phyloP scores from a whole-genome alignment of 2,797 vertebrate genomes.

The Pangasius krempfi region DNA sequence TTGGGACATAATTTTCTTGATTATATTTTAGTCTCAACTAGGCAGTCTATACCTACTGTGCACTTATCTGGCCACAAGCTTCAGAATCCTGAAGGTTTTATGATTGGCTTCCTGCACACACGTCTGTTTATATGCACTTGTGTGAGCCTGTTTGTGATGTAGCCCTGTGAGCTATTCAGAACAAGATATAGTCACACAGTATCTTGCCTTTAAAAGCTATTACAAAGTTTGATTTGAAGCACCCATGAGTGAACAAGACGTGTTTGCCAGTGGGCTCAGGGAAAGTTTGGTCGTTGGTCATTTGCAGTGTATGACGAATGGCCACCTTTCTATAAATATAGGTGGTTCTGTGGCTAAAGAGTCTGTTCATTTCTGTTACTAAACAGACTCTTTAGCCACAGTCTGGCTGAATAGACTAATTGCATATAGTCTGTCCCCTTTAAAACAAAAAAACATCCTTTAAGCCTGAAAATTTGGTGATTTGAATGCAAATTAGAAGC shows the following conservation, averaged over 20 bases:
- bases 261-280: neutral
- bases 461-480: neutral
- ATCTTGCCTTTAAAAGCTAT: neutral
- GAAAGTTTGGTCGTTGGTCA: neutral
- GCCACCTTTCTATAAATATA: neutral
- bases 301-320: neutral
- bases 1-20: neutral
- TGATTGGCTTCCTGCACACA: neutral
- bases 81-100: slow-evolving; percentile 7
- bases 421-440: neutral
- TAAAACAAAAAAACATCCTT: neutral
- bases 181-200: neutral
- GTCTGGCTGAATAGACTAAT: neutral
- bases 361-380: too few species aligned
- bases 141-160: neutral
- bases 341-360: neutral
- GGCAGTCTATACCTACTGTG: neutral
- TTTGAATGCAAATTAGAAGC: neutral
- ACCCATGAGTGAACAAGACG: slow-evolving; percentile 1
- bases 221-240: neutral
- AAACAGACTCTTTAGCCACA: neutral
- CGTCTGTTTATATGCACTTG: slow-evolving; percentile 12
- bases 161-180: neutral
- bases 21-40: neutral
- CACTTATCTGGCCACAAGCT: slow-evolving; percentile 12